Evolutionary conservation across 2,888 invertebrate genomes (phyloP), one percentile per base, ranked within the genome.

Genomic region (Sympetrum striolatum): DNA sequence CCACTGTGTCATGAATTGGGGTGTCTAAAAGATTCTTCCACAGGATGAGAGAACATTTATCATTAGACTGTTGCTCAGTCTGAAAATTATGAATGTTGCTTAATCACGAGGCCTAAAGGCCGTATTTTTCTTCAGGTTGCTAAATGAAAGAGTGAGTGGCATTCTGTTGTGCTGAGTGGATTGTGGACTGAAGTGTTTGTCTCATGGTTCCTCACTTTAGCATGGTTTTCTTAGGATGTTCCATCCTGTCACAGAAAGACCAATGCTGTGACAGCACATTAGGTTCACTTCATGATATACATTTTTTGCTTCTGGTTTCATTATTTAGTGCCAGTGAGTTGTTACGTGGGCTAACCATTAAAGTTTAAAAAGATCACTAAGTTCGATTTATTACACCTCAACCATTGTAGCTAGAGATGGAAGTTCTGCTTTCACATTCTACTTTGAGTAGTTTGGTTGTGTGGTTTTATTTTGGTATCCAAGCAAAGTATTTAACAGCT

Each of bases 301-400:
- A 37, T 37, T 53, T 44, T 82, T 64, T 86, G 86, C 86, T 86
- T 86, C 86, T 86, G 86, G 86, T 60, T 64, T 86, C 86, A 86
- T 86, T 39, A 60, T 39, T 86, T 86, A 86, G 86, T 86, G 86
- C 86, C 86, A 86, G 86, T 86, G 86, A 86, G 60, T 86, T 86
- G 86, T 86, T 86, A 86, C 60, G 64, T 86, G 86, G 86, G 86
- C 58, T 86, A 64, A 86, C 86, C 86, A 86, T 86, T 86, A 86
- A 86, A 86, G 86, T 86, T 86, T 86, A 58, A 60, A 86, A 86
- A 86, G 58, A 86, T 37, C 37, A 58, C 22, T 4, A 86, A 37
- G 37, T 60, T 86, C 37, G n/a, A 35, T 86, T 86, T 48, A 86
- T 86, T 86, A 18, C 60, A n/a, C 60, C 73, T 73, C 14, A 22